These are phyloP conservation scores for Nebria brevicollis DNA, from an alignment of 2,888 invertebrate genomes.

Conservation along the genomic window DNA sequence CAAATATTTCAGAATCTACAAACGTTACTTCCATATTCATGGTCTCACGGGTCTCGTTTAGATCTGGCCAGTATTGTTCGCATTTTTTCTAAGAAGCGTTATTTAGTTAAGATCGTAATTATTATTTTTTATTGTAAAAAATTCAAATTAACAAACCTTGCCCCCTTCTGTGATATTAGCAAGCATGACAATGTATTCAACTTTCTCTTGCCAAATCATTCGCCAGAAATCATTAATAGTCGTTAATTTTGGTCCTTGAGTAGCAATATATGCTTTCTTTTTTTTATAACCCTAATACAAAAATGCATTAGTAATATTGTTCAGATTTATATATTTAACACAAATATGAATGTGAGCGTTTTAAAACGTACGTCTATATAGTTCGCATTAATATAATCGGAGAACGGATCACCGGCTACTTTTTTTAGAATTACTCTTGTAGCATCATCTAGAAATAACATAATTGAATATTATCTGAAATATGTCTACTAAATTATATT, in stretches of 20 bases:
- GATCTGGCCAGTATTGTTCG: constrained; percentile 66
- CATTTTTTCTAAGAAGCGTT: constrained; percentile 61
- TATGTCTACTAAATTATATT: constrained; percentile 50
- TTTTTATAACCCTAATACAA: constrained; percentile 48
- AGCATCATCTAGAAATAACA: constrained; percentile 62
- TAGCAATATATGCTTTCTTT: constrained; percentile 56
- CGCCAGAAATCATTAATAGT: constrained; percentile 63
- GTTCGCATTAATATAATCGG: constrained; percentile 68
- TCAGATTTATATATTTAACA: background rate
- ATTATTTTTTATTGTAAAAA: background rate
- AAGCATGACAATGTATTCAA: constrained; percentile 61
- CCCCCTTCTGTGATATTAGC: constrained; percentile 60
- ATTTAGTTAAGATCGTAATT: background rate
- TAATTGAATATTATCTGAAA: background rate
- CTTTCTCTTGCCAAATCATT: constrained; percentile 63
- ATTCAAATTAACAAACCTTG: constrained; percentile 52
- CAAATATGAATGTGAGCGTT: background rate
- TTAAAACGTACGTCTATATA: constrained; percentile 62
- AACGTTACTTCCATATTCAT: constrained; percentile 58
- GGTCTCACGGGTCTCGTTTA: constrained; percentile 59
- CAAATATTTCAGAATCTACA: constrained; percentile 56
- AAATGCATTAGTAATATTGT: constrained; percentile 6
- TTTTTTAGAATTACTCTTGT: constrained; percentile 62
- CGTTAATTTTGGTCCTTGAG: constrained; percentile 60
- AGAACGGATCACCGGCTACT: constrained; percentile 59